phyloP scores from a whole-genome alignment of 53 echinoderm and acorn worm genomes.

The Luidia sarsii region DNA sequence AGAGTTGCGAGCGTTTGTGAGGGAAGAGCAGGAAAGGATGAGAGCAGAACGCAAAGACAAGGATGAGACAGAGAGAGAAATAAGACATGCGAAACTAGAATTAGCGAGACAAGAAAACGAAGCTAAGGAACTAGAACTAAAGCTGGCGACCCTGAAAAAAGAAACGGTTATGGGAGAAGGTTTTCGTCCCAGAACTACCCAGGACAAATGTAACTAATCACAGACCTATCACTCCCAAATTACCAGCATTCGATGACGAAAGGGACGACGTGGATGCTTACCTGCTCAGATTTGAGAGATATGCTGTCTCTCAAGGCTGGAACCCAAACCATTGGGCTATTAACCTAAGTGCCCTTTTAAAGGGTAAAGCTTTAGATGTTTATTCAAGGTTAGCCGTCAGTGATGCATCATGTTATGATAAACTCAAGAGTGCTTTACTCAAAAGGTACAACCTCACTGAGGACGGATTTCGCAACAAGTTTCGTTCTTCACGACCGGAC shows the following conservation, averaged over 20 bases:
- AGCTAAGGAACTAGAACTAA: neutral
- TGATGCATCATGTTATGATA: conserved; percentile 22
- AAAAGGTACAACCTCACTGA: neutral
- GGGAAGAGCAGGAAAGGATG: neutral
- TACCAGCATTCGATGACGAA: conserved; percentile 35
- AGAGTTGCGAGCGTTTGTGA: neutral
- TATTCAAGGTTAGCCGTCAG: conserved; percentile 15
- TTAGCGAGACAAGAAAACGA: neutral
- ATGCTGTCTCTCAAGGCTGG: conserved; percentile 34
- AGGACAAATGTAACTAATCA: neutral
- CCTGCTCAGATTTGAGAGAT: conserved; percentile 35
- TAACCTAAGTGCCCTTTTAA: neutral
- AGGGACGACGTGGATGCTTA: conserved; percentile 46
- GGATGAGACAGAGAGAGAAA: conserved; percentile 1
- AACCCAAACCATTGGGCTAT: conserved; percentile 14
- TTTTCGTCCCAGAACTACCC: neutral
- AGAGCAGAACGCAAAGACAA: neutral
- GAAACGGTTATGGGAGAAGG: neutral
- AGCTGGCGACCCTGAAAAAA: neutral
- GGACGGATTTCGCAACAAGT: conserved; percentile 25
- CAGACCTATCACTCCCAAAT: conserved; percentile 17
- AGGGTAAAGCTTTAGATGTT: conserved; percentile 14
- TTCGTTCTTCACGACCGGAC: conserved; percentile 15
- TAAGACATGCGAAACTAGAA: neutral
- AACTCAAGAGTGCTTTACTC: conserved; percentile 14